Base-by-base conservation (phyloP, 1,140 invertebrate genomes). In the Drosophila mauritiana region DNA sequence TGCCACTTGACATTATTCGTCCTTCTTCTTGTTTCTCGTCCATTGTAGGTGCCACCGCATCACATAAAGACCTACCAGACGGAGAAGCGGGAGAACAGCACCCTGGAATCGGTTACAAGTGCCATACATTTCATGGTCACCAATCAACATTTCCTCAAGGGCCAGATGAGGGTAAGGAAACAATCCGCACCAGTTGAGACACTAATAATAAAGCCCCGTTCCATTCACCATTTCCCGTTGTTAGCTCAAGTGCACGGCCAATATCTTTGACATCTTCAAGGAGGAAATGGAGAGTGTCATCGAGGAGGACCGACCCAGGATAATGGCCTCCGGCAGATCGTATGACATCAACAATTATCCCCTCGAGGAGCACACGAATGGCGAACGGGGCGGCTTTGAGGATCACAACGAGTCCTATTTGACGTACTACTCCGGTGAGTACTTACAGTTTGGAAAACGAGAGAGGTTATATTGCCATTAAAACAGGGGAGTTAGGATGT, bases 51-150 rank as follows among this genome's bases (percentile, higher is more conserved):
- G 40, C 76, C 90, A n/a, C 82, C 85, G 45, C 88, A 91, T 61
- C 81, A 91, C 54, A 91, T 92, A 48, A 92, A 92, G 76, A 90
- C 78, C 15, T 90, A 92, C 73, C 81, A 91, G 65, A 90, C 73
- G 39, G 83, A 91, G 56, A 90, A 78, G 49, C 83, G 82, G 53
- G 86, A 86, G 74, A 89, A 92, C 52, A 86, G 58, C 61, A 85
- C 80, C 37, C 69, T 92, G 78, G 91, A 91, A 65, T 91, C 88
- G 15, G 88, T 92, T 36, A 84, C 90, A 69, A 90, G 90, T 84
- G 91, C 90, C 57, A 92, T 94, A 70, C 92, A 93, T 77, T 94
- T 94, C 69, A 92, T 93, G 54, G 93, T 94, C 55, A 93, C 93
- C 80, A 93, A 92, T 69, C 93, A 93, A 56, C 93, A 94, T 80